phyloP scores from a whole-genome alignment of 2,113 vertebrate genomes.

The Noctilio leporinus region DNA sequence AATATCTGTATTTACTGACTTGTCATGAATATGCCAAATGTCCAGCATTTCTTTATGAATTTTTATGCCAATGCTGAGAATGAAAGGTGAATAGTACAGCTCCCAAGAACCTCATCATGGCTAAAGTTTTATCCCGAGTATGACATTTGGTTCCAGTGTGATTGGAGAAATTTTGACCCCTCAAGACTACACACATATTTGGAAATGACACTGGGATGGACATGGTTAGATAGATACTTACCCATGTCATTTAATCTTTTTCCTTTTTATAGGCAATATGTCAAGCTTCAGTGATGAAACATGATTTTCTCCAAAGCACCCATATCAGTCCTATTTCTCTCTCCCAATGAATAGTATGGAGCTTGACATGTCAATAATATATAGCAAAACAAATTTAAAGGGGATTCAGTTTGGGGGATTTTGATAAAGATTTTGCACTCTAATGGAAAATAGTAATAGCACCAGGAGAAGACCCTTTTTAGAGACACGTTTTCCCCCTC shows the following conservation, averaged over 20 bases:
- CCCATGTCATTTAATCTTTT: no score
- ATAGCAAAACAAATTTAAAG: neutral
- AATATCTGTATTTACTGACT: neutral
- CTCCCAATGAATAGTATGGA: neutral
- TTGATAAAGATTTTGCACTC: neutral
- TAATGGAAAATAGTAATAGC: neutral
- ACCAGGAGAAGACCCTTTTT: neutral
- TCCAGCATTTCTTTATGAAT: neutral
- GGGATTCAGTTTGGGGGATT: neutral
- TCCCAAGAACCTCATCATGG: neutral
- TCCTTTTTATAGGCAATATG: neutral
- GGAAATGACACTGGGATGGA: neutral
- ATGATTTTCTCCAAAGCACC: neutral
- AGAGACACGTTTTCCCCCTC: neutral
- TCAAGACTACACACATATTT: neutral
- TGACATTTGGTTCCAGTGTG: neutral
- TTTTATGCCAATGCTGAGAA: neutral
- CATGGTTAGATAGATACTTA: neutral
- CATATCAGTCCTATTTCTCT: neutral
- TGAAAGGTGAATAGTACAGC: neutral
- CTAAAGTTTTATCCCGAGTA: neutral
- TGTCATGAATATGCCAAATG: neutral
- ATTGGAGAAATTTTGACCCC: neutral
- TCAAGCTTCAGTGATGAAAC: neutral
- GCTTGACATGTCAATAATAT: neutral